phyloP scores from a whole-genome alignment of 2,113 vertebrate genomes.

The Indri indri region DNA sequence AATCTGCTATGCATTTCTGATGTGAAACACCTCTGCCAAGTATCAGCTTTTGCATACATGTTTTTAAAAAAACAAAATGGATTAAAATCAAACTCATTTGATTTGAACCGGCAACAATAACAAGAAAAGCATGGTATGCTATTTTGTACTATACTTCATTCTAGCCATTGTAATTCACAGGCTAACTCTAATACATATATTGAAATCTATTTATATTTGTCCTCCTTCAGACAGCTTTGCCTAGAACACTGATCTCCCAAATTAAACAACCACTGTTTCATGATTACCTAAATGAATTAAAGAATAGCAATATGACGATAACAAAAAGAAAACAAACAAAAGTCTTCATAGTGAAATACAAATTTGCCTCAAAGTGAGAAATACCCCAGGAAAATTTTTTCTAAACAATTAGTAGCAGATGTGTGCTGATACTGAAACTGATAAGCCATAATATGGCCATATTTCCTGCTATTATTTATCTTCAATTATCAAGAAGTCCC shows the following conservation, averaged over 20 bases:
- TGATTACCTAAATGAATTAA: constrained; percentile 20
- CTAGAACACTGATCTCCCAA: background rate
- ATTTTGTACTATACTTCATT: background rate
- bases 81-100: constrained; percentile 25
- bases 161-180: background rate
- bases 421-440: background rate
- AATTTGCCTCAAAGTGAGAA: background rate
- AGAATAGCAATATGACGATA: background rate
- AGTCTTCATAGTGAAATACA: background rate
- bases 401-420: background rate
- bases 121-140: background rate
- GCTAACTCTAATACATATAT: background rate
- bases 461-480: background rate
- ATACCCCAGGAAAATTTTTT: background rate
- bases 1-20: background rate
- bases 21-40: background rate
- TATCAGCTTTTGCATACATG: background rate
- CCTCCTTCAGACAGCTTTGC: background rate
- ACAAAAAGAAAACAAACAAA: background rate
- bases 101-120: constrained; percentile 13
- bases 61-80: constrained; percentile 31
- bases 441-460: background rate
- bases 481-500: background rate
- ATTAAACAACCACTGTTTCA: constrained; percentile 22
- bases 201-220: background rate